phyloP scores from a whole-genome alignment of 2,113 vertebrate genomes.

The Vombatus ursinus region DNA sequence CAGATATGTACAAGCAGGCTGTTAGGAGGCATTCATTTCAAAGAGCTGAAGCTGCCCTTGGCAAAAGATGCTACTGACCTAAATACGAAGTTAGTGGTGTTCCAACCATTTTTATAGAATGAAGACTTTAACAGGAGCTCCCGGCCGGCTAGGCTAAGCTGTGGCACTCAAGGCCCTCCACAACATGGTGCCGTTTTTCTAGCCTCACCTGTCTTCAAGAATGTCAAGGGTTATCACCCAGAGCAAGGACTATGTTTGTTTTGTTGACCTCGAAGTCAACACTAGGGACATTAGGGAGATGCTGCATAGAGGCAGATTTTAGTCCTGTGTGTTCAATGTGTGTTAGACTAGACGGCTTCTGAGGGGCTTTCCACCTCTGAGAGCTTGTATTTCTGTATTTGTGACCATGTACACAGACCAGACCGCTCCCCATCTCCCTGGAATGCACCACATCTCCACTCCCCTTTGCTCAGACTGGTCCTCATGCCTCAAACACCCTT shows the following conservation, averaged over 20 bases:
- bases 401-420: neutral
- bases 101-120: neutral
- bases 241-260: neutral
- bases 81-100: slow-evolving; percentile 16
- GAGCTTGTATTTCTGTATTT: neutral
- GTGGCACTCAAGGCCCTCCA: neutral
- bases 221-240: neutral
- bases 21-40: slow-evolving; percentile 21
- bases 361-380: neutral
- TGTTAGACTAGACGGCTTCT: neutral
- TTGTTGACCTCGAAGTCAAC: neutral
- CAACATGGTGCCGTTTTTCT: neutral
- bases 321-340: neutral
- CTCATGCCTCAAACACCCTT: neutral
- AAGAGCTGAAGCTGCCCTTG: slow-evolving; percentile 25
- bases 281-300: neutral
- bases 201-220: neutral
- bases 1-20: neutral
- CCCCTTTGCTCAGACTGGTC: neutral
- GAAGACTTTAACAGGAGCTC: slow-evolving; percentile 3
- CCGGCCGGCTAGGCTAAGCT: neutral
- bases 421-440: neutral
- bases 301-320: neutral
- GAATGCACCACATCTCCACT: neutral
- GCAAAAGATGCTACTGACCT: slow-evolving; percentile 23